Conservation (phyloP, 2,113 vertebrate genomes). For the Progne subis region DNA sequence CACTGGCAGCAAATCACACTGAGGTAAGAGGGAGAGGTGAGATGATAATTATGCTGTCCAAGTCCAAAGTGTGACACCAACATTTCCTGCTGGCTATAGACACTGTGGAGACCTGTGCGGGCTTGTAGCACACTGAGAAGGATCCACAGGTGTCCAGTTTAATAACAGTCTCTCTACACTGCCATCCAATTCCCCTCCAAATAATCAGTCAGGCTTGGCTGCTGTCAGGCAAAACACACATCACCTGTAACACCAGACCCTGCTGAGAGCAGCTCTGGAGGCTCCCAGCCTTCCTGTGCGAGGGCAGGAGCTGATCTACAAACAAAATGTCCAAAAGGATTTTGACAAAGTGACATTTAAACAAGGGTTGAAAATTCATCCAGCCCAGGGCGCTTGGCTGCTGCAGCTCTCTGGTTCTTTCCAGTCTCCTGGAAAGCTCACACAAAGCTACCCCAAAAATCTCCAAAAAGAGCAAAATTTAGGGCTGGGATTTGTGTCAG, state of each 20-base stretch:
- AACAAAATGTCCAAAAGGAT: background rate
- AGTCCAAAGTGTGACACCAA: slow-evolving; percentile 1
- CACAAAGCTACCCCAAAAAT: background rate
- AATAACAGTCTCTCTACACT: background rate
- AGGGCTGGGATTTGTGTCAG: background rate
- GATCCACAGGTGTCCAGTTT: slow-evolving; percentile 21
- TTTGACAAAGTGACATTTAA: background rate
- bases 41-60: background rate
- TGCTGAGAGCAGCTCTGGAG: background rate
- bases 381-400: fast-evolving
- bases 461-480: background rate
- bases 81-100: background rate
- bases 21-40: background rate
- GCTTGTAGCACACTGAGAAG: slow-evolving; percentile 26
- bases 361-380: background rate
- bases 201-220: slow-evolving; percentile 8
- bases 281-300: fast-evolving
- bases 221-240: slow-evolving; percentile 22
- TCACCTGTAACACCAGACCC: background rate
- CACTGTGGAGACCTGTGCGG: background rate
- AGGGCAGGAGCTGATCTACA: background rate
- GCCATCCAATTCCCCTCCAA: background rate
- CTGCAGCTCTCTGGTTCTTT: background rate
- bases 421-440: background rate
- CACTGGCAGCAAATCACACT: background rate